phyloP scores from a whole-genome alignment of 2,113 vertebrate species.

The Cepphus grylle region DNA sequence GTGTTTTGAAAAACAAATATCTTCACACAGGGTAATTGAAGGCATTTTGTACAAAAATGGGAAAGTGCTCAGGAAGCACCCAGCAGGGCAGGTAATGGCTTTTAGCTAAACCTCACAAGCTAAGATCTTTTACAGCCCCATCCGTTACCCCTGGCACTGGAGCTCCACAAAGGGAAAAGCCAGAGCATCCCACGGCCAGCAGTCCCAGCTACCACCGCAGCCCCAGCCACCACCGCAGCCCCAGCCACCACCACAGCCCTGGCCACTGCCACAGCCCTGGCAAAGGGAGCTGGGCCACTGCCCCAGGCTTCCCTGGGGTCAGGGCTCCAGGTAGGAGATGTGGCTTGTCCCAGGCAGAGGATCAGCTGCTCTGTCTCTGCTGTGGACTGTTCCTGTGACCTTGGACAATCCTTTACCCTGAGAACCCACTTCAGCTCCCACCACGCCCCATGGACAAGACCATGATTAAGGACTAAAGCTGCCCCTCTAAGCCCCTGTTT shows the following conservation, averaged over 20 bases:
- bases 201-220: not conserved
- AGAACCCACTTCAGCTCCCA: not conserved
- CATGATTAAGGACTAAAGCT: not conserved
- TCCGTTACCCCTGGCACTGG: not conserved
- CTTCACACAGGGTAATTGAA: not conserved
- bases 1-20: not conserved
- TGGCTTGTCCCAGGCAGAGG: rapidly evolving
- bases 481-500: not conserved
- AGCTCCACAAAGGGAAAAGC: not conserved
- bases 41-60: not conserved
- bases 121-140: not conserved
- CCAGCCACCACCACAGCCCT: rapidly evolving
- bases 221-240: not conserved
- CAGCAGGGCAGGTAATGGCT: not conserved
- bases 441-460: not conserved
- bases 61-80: not conserved
- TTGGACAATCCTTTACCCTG: not conserved
- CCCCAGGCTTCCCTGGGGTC: rapidly evolving
- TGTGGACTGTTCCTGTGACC: not conserved
- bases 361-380: not conserved
- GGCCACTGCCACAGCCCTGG: not conserved
- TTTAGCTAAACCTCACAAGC: not conserved
- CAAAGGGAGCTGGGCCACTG: not conserved
- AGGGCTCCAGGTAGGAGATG: not conserved
- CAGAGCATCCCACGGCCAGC: not conserved